phyloP scores from a whole-genome alignment of 92 coral and sea anemone genomes.

The Bergia sp. region DNA sequence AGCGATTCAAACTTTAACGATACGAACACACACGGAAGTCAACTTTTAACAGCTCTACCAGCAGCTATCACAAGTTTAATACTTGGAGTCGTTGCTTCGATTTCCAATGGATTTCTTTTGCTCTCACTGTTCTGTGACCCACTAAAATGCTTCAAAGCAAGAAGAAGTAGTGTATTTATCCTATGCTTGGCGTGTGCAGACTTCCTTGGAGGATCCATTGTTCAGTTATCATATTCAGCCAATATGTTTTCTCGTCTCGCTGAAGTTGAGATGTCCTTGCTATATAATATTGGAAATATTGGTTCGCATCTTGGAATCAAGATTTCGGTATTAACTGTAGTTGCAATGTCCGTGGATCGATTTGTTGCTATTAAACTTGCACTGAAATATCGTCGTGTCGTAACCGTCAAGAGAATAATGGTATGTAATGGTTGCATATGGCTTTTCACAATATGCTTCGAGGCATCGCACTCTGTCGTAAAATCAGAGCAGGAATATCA shows the following conservation, averaged over 20 bases:
- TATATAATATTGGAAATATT: conserved; percentile 35
- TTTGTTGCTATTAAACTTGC: conserved; percentile 55
- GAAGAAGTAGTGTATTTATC: conserved; percentile 52
- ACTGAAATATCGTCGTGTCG: conserved; percentile 43
- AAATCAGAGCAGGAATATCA: conserved; percentile 46
- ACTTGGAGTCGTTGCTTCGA: conserved; percentile 56
- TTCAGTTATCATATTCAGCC: conserved; percentile 53
- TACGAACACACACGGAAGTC: not conserved
- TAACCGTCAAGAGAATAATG: conserved; percentile 52
- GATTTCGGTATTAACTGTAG: conserved; percentile 62
- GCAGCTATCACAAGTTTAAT: conserved; percentile 59
- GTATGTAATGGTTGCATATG: conserved; percentile 49
- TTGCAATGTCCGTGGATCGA: conserved; percentile 65
- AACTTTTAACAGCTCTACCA: conserved; percentile 1
- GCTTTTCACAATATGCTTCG: conserved; percentile 52
- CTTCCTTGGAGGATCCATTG: conserved; percentile 54
- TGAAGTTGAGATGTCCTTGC: not conserved
- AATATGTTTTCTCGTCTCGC: conserved; percentile 42
- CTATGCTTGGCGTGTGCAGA: conserved; percentile 60
- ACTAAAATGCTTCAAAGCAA: conserved; percentile 50
- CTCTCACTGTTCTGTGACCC: conserved; percentile 61
- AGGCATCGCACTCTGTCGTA: conserved; percentile 47
- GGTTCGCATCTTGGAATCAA: conserved; percentile 60
- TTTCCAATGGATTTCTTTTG: conserved; percentile 69
- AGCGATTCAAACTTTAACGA: not conserved